These are phyloP conservation scores for Rutpela maculata DNA, from an alignment of 2,888 invertebrate species.

Conservation along the genomic window DNA sequence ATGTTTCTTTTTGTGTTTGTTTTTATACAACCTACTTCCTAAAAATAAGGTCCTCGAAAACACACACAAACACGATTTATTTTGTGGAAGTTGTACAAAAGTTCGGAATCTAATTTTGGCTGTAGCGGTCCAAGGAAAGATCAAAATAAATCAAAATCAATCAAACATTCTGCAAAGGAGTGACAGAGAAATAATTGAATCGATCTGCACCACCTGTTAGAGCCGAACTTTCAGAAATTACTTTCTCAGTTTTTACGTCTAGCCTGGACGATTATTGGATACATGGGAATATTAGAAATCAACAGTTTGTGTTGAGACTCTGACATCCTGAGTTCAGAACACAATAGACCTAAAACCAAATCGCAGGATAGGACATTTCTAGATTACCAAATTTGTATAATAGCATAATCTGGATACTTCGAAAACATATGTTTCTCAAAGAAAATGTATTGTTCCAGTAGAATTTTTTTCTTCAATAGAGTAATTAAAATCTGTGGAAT, in stretches of 20 bases:
- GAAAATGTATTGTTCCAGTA: no score
- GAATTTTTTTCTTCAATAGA: no score
- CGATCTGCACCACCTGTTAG: conserved; percentile 32
- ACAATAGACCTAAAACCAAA: no score
- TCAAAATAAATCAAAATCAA: conserved; percentile 39
- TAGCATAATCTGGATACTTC: no score
- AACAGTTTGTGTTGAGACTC: no score
- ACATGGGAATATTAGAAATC: background rate
- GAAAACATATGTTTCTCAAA: no score
- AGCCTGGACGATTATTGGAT: background rate
- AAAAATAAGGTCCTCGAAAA: background rate
- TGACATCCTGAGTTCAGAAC: background rate
- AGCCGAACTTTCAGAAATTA: conserved; percentile 27
- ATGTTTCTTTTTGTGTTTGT: background rate
- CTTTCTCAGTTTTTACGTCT: conserved; percentile 4
- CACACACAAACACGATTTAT: no score
- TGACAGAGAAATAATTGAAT: conserved; percentile 36
- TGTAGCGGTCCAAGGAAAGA: conserved; percentile 20
- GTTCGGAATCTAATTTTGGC: conserved; percentile 27
- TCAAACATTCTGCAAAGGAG: conserved; percentile 25
- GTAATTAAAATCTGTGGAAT: no score
- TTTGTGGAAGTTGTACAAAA: conserved; percentile 19
- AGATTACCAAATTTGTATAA: no score
- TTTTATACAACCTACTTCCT: background rate
- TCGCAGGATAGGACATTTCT: no score